These are phyloP conservation scores for Eupithecia abbreviata DNA, from an alignment of 2,888 invertebrate species.

Conservation along the genomic window DNA sequence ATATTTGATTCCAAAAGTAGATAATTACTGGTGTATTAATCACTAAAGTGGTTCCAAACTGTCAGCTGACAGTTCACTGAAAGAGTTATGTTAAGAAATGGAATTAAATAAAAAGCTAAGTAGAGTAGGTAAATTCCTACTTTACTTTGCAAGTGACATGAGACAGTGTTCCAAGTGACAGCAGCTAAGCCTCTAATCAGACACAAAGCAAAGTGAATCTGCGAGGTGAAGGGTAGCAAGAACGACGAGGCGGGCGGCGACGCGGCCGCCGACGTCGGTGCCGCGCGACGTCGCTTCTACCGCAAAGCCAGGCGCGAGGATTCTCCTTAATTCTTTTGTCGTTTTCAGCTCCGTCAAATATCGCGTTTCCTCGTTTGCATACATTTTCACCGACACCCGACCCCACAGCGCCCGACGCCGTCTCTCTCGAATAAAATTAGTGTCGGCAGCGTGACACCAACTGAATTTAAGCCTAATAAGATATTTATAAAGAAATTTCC, in stretches of 20 bases:
- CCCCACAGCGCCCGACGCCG: constrained; percentile 65
- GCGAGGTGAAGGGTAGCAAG: constrained; percentile 50
- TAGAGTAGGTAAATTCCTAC: not conserved
- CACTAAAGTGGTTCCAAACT: constrained; percentile 25
- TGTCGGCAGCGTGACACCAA: constrained; percentile 84
- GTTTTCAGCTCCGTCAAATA: constrained; percentile 82
- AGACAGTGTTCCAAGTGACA: constrained; percentile 60
- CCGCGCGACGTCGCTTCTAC: constrained; percentile 53
- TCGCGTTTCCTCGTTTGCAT: constrained; percentile 80
- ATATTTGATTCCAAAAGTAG: constrained; percentile 27
- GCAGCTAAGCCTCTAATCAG: constrained; percentile 71
- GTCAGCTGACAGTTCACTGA: constrained; percentile 39
- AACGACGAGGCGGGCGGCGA: constrained; percentile 48
- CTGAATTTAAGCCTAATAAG: constrained; percentile 83
- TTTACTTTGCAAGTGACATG: constrained; percentile 57
- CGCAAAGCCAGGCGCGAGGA: constrained; percentile 33
- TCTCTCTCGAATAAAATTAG: constrained; percentile 83
- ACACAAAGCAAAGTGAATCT: constrained; percentile 74
- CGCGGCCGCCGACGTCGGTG: constrained; percentile 26
- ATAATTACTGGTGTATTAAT: constrained; percentile 21
- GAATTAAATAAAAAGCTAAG: not conserved
- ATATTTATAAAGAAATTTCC: constrained; percentile 84
- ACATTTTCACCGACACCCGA: constrained; percentile 73
- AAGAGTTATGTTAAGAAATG: constrained; percentile 20
- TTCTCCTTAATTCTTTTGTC: constrained; percentile 79